Base-by-base conservation (phyloP, 2,113 vertebrate genomes). In the Fulica atra region DNA sequence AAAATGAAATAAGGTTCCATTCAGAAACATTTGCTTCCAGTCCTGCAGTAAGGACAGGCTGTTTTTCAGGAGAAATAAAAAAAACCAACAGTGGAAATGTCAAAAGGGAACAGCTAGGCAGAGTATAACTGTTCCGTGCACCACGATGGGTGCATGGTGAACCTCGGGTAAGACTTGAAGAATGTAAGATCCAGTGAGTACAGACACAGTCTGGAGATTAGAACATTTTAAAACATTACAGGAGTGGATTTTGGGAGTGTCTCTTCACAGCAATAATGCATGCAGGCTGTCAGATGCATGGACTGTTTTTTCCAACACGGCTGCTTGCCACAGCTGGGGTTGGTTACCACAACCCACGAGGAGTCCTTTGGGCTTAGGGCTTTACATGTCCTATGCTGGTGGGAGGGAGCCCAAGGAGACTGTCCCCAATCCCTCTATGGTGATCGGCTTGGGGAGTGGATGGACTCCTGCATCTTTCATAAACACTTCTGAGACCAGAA, bases 131-230 rank as follows among this genome's bases (percentile, higher is more conserved):
- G 38, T 16, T 36, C 29, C 19, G 29, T 13, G 15, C 8, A 17
- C 59, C 25, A 9, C 4, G 6, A 11, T 7, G 57, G 38, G 16
- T 23, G 51, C 38, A 10, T 2, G 10, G 48, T 59, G 60, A 78
- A n/a, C 50, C 31, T 25, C 19, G 21, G 6, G 21, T 33, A 33
- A 40, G 56, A 80, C 51, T 35, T 51, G 44, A 56, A 80, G 40
- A 51, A 44, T 5, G 1, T 8, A 31, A 46, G n/a, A 59, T 29
- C n/a, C 61, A 59, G 9, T 0, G 1, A 69, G 40, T 29, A 53
- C 16, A 48, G 64, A 33, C 13, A n/a, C 18, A 33, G 57, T 20
- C 38, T 88, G 64, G 48, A 57, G 63, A 56, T 36, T 1, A 53
- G 21, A 16, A 81, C 54, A 66, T 6, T 71, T 51, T 66, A 76